These are phyloP conservation scores for Mycalesis mineus DNA, from an alignment of 2,888 invertebrate genomes.

Conservation along the genomic window DNA sequence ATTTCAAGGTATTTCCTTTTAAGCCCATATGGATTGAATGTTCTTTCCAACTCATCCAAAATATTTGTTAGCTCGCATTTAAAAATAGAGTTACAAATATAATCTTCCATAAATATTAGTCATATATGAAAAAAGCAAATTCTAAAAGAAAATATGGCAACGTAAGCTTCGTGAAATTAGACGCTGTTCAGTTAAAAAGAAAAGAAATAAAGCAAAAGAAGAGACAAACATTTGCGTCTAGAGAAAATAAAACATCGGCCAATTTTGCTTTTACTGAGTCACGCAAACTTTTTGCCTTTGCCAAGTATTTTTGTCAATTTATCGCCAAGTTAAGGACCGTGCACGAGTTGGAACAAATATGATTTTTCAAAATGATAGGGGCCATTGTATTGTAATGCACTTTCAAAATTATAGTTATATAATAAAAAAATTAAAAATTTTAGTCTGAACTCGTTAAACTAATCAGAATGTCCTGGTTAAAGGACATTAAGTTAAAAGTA, in stretches of 20 bases:
- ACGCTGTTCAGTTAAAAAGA: background rate
- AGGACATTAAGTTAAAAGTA: too few relatives aligned
- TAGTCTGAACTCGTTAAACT: too few relatives aligned
- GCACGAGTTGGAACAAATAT: background rate
- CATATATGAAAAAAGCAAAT: background rate
- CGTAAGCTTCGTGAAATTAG: background rate
- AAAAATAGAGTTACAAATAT: too few relatives aligned
- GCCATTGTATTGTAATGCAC: too few relatives aligned
- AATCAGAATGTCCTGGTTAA: too few relatives aligned
- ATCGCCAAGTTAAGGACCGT: background rate
- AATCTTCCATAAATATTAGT: background rate
- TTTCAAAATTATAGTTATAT: too few relatives aligned
- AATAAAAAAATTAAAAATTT: too few relatives aligned
- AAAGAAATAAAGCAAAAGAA: background rate
- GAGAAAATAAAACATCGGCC: constrained; percentile 2
- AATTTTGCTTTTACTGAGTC: constrained; percentile 4
- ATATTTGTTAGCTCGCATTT: too few relatives aligned
- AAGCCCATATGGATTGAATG: too few relatives aligned
- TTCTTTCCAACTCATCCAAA: too few relatives aligned
- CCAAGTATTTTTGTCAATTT: background rate
- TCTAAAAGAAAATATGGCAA: background rate
- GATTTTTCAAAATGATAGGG: background rate
- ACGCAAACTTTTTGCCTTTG: background rate
- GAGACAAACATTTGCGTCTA: background rate
- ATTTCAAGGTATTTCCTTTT: too few relatives aligned